A percentile compares a stretch with the other conserved stretches of the same genome.
These are phyloP conservation scores for Odontomyia ornata DNA, from an alignment of 2,888 invertebrate species.

Conservation along the genomic window DNA sequence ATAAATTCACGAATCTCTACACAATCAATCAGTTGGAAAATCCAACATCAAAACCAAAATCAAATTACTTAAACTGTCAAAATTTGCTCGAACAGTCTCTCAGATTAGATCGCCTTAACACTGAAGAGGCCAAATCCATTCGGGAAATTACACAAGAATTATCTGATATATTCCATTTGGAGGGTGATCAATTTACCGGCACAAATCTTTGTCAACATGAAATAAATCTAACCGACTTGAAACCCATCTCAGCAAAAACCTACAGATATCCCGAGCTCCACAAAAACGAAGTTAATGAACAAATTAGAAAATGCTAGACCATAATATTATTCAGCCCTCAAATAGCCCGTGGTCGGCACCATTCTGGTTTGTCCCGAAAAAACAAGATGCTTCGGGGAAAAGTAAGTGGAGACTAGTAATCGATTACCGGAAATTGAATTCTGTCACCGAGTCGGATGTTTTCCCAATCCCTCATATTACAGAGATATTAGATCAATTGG, in stretches of 20 bases:
- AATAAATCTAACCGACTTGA: not conserved
- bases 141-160: conserved; percentile 52
- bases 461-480: conserved; percentile 59
- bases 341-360: conserved; percentile 51
- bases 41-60: not conserved
- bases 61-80: no score
- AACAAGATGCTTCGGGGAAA: conserved; percentile 51
- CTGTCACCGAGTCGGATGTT: conserved; percentile 57
- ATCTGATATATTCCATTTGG: conserved; percentile 52
- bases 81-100: conserved; percentile 38
- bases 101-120: conserved; percentile 52
- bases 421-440: conserved; percentile 60
- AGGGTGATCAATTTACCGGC: no score
- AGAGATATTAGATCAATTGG: conserved; percentile 59
- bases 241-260: conserved; percentile 16
- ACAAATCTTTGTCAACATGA: conserved; percentile 50
- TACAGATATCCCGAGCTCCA: conserved; percentile 35
- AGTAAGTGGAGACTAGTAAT: conserved; percentile 57
- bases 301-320: conserved; percentile 32
- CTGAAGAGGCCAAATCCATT: no score
- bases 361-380: conserved; percentile 53
- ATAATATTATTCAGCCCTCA: conserved; percentile 51
- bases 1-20: no score
- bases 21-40: no score
- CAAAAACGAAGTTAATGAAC: conserved; percentile 28